Percentiles rank a stretch among this genome's conserved stretches.
phyloP scores from a whole-genome alignment of 2,113 vertebrate genomes.

The Spilogale gracilis region DNA sequence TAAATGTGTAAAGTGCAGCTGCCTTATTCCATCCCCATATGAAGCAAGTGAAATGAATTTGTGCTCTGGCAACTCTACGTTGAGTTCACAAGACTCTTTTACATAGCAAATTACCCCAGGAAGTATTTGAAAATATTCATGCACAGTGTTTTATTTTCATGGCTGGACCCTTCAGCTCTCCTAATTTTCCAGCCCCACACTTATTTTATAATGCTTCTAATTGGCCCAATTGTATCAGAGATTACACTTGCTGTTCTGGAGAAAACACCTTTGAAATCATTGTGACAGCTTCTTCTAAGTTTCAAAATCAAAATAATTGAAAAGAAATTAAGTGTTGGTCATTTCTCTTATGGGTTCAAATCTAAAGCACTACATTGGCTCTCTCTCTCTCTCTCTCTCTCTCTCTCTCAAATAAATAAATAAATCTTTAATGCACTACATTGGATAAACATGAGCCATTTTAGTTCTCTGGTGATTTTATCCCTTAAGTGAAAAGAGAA shows the following conservation, averaged over 20 bases:
- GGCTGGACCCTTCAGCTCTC: not conserved
- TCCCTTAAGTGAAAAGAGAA: constrained; percentile 8
- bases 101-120: not conserved
- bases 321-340: not conserved
- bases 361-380: not conserved
- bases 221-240: constrained; percentile 43
- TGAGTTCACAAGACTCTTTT: not conserved
- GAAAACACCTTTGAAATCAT: constrained; percentile 51
- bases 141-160: not conserved
- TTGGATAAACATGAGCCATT: not conserved
- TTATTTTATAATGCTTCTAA: constrained; percentile 19
- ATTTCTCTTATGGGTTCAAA: not conserved
- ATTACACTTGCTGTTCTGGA: not conserved
- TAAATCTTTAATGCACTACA: not conserved
- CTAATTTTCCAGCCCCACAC: not conserved
- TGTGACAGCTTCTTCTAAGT: constrained; percentile 37
- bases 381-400: not conserved
- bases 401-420: not conserved
- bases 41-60: not conserved
- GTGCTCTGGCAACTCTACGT: not conserved
- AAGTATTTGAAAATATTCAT: not conserved
- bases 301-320: constrained; percentile 69
- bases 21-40: not conserved
- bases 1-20: not conserved
- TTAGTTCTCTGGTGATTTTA: not conserved